These are phyloP conservation scores for Thamnophis elegans DNA, from an alignment of 2,797 vertebrate genomes.

Conservation along the genomic window DNA sequence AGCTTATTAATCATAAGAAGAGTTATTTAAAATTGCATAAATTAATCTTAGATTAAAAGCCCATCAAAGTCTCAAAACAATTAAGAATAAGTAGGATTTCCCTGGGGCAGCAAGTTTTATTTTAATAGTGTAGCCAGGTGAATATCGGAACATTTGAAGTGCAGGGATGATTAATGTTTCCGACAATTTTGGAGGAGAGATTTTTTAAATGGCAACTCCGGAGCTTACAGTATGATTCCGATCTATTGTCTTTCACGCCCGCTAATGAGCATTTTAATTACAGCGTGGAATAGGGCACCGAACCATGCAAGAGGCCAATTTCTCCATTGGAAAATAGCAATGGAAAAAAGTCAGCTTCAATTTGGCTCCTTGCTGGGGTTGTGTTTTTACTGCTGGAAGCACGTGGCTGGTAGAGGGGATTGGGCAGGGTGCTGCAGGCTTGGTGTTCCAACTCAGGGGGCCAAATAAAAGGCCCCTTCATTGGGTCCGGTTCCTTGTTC, in stretches of 20 bases:
- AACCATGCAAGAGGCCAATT: slow-evolving; percentile 68
- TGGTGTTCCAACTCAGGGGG: neutral
- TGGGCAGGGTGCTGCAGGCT: neutral
- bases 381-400: neutral
- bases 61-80: slow-evolving; percentile 97
- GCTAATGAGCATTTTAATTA: slow-evolving; percentile 79
- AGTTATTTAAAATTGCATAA: slow-evolving; percentile 99
- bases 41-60: slow-evolving; percentile 99
- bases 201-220: slow-evolving; percentile 84
- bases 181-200: slow-evolving; percentile 88
- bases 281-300: slow-evolving; percentile 52
- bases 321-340: slow-evolving; percentile 37
- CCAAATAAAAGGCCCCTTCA: neutral
- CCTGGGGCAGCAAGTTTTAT: slow-evolving; percentile 91
- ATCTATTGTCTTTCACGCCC: slow-evolving; percentile 77
- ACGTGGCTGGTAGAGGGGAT: neutral
- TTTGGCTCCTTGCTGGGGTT: slow-evolving; percentile 22
- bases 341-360: slow-evolving; percentile 10
- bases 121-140: slow-evolving; percentile 95
- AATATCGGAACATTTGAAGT: slow-evolving; percentile 91
- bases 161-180: slow-evolving; percentile 96
- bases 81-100: slow-evolving; percentile 99
- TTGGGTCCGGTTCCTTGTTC: neutral
- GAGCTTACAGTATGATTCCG: slow-evolving; percentile 83
- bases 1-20: slow-evolving; percentile 99